Percentiles rank a stretch among this genome's conserved stretches.
Evolutionary conservation across 2,113 vertebrate genomes (phyloP).

Genomic region (Rissa tridactyla): DNA sequence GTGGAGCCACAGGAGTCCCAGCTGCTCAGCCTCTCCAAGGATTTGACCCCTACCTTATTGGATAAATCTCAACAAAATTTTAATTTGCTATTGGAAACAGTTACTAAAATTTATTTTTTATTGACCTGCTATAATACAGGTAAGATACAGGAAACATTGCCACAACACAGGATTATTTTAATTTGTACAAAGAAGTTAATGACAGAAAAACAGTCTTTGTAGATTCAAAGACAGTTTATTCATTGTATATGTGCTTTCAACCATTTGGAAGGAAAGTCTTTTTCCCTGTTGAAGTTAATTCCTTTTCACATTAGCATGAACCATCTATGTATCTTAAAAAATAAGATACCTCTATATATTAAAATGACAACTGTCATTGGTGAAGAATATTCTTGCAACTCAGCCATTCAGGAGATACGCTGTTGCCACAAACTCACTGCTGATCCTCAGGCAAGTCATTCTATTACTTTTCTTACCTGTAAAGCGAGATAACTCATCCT

Average conservation of each 20-base stretch:
- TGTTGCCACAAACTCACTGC: neutral
- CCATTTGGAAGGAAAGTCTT: constrained; percentile 8
- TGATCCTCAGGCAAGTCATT: constrained; percentile 18
- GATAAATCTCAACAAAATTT: constrained; percentile 6
- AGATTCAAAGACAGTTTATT: neutral
- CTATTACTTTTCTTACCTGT: neutral
- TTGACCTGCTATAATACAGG: constrained; percentile 4
- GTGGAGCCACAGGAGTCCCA: neutral
- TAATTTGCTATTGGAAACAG: neutral
- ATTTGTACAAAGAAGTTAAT: neutral
- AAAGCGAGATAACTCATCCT: neutral
- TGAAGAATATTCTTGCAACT: neutral
- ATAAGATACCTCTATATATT: neutral
- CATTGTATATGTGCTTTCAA: neutral
- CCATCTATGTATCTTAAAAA: constrained; percentile 11
- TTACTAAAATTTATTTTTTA: constrained; percentile 23
- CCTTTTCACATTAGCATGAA: neutral
- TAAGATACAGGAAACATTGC: neutral
- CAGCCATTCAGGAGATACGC: neutral
- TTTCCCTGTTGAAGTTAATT: neutral
- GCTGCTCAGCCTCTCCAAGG: neutral
- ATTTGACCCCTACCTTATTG: neutral
- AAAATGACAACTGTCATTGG: neutral
- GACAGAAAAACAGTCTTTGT: neutral
- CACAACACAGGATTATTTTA: neutral